A percentile compares a stretch with the other conserved stretches of the same genome.
Evolutionary conservation across 2,888 invertebrate species (phyloP).

Genomic region (Bombylius discolor): DNA sequence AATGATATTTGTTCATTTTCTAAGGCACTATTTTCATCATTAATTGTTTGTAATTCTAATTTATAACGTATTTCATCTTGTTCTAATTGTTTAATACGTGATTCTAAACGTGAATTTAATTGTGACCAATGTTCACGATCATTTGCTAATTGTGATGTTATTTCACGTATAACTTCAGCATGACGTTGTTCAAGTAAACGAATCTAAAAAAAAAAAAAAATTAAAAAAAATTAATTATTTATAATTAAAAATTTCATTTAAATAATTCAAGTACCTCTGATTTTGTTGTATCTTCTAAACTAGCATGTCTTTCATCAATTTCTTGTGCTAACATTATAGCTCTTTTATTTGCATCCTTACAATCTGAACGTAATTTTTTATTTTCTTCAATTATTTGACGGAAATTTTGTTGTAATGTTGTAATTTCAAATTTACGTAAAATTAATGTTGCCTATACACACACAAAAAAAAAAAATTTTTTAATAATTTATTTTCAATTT

Average conservation of each 20-base stretch:
- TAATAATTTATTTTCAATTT: neutral
- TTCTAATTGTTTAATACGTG: constrained; percentile 49
- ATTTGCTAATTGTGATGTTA: constrained; percentile 52
- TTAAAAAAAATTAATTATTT: no score
- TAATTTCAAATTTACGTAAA: constrained; percentile 54
- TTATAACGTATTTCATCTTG: constrained; percentile 55
- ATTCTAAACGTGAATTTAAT: constrained; percentile 47
- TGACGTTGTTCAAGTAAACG: constrained; percentile 63
- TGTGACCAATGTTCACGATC: constrained; percentile 62
- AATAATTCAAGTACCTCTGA: constrained; percentile 19
- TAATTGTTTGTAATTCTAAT: constrained; percentile 46
- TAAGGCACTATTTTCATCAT: constrained; percentile 49
- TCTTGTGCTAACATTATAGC: constrained; percentile 74
- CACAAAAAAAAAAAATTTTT: constrained; percentile 16
- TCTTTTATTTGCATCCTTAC: constrained; percentile 69
- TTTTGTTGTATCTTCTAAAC: constrained; percentile 63
- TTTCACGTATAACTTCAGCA: constrained; percentile 56
- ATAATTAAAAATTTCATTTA: neutral
- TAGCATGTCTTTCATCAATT: constrained; percentile 78
- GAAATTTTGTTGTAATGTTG: constrained; percentile 43
- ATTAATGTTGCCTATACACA: constrained; percentile 54
- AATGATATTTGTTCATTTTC: constrained; percentile 50
- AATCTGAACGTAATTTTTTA: constrained; percentile 65
- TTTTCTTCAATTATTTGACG: constrained; percentile 63
- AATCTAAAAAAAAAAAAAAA: constrained; percentile 33